Conservation (phyloP, 2,888 invertebrate species). For the Sialis lutaria region DNA sequence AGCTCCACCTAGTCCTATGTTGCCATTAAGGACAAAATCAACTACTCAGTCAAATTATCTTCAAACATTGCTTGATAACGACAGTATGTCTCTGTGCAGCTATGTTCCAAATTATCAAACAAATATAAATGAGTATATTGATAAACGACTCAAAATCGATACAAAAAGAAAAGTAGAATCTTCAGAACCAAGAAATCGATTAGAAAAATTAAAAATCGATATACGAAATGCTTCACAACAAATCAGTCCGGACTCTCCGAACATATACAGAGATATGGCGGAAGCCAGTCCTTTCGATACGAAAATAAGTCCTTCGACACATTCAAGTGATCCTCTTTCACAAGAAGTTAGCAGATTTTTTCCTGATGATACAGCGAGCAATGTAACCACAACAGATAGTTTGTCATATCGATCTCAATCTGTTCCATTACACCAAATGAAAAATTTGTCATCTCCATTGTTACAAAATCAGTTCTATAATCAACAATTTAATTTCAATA, state of each 20-base stretch:
- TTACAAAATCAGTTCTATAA: constrained; percentile 7
- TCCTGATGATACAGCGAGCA: constrained; percentile 32
- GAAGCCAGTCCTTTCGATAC: constrained; percentile 5
- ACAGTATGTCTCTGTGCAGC: constrained; percentile 28
- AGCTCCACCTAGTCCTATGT: constrained; percentile 50
- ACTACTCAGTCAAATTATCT: constrained; percentile 16
- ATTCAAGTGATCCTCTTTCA: constrained; percentile 31
- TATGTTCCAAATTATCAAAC: constrained; percentile 24
- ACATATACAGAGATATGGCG: not conserved
- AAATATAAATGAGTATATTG: constrained; percentile 1
- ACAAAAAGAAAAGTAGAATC: not conserved
- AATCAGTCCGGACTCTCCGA: not conserved
- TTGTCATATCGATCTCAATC: constrained; percentile 48
- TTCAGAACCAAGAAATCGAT: not conserved
- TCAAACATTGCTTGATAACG: constrained; percentile 30
- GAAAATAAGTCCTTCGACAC: constrained; percentile 18
- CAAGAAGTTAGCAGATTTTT: constrained; percentile 46
- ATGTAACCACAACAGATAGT: constrained; percentile 12
- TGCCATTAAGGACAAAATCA: constrained; percentile 28
- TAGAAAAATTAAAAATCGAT: constrained; percentile 1
- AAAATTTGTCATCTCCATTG: constrained; percentile 14
- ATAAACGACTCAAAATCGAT: not conserved
- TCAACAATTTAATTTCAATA: constrained; percentile 12
- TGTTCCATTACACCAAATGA: constrained; percentile 50
- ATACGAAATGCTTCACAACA: too few species aligned